phyloP scores from a whole-genome alignment of 1,140 invertebrate genomes.

The Lordiphosa mommai region DNA sequence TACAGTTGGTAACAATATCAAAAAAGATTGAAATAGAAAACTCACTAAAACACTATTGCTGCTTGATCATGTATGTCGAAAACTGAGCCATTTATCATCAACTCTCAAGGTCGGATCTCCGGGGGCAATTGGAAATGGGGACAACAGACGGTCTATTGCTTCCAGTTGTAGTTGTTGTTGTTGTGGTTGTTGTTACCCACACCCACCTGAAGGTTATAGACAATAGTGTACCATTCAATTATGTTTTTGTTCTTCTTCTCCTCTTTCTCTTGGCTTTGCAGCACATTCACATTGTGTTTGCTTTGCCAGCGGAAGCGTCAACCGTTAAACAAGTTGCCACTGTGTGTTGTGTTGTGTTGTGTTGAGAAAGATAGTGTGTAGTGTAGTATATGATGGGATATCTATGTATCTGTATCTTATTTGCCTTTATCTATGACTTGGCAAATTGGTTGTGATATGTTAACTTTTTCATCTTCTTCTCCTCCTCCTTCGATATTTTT shows the following conservation, averaged over 20 bases:
- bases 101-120: too few species aligned
- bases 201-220: slow-evolving; percentile 26
- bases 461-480: slow-evolving; percentile 3
- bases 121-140: too few species aligned
- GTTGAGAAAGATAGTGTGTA: too few species aligned
- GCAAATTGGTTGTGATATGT: slow-evolving; percentile 2
- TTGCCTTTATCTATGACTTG: neutral
- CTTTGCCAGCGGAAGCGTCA: slow-evolving; percentile 18
- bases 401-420: too few species aligned
- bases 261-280: neutral
- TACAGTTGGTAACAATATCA: too few species aligned
- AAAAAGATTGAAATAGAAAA: too few species aligned
- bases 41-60: too few species aligned
- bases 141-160: too few species aligned
- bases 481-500: slow-evolving; percentile 1
- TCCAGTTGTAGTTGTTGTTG: slow-evolving; percentile 37
- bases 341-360: too few species aligned
- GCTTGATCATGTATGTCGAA: too few species aligned
- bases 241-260: slow-evolving; percentile 13
- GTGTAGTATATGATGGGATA: too few species aligned
- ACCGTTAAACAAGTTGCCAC: slow-evolving; percentile 35
- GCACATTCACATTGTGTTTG: neutral
- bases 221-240: slow-evolving; percentile 39
- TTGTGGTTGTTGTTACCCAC: neutral
- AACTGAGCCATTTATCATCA: too few species aligned